phyloP scores from a whole-genome alignment of 2,113 vertebrate species.

The Passer domesticus region DNA sequence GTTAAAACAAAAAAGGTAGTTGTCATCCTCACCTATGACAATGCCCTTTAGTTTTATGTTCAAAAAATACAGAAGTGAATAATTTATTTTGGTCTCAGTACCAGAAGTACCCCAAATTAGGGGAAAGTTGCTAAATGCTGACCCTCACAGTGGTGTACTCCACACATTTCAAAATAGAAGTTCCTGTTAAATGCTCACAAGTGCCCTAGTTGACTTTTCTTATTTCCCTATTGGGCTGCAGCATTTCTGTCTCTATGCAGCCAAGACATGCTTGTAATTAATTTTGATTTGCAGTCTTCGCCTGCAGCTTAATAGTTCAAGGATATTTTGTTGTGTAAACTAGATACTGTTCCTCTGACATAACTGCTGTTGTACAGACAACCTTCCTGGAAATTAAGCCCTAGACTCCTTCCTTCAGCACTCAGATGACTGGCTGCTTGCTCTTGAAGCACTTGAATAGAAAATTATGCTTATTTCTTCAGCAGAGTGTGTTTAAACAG shows the following conservation, averaged over 20 bases:
- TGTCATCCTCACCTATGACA: not conserved
- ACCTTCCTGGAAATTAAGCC: not conserved
- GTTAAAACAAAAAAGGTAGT: not conserved
- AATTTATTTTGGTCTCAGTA: not conserved
- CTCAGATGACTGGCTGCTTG: not conserved
- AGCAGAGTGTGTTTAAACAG: not conserved
- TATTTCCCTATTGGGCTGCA: not conserved
- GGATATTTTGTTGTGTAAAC: slow-evolving; percentile 33
- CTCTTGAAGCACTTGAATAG: not conserved
- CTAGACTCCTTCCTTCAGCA: not conserved
- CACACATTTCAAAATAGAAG: not conserved
- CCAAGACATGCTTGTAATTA: not conserved
- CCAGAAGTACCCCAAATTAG: not conserved
- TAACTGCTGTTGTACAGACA: not conserved
- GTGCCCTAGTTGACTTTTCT: not conserved
- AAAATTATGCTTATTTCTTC: not conserved
- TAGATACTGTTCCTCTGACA: not conserved
- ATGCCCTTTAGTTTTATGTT: not conserved
- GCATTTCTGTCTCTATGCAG: not conserved
- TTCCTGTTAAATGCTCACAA: not conserved
- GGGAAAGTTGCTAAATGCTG: not conserved
- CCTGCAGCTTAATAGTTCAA: not conserved
- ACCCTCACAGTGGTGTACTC: not conserved
- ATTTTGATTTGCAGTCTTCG: slow-evolving; percentile 10
- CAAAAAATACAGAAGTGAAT: not conserved